phyloP scores from a whole-genome alignment of 2,888 invertebrate genomes.

The Mamestra brassicae region DNA sequence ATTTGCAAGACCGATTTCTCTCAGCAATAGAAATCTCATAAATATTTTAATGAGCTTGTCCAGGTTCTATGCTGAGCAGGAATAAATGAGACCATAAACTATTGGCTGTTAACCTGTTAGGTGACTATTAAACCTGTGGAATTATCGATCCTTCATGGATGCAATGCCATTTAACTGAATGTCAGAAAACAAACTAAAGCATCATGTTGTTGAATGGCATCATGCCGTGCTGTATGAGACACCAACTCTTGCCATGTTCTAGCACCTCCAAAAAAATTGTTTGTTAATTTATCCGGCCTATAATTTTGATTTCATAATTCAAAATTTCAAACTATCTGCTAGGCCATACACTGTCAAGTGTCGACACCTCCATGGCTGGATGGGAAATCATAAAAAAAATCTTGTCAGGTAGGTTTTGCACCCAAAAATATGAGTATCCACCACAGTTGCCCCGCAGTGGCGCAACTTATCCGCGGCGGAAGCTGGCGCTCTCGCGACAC shows the following conservation, averaged over 20 bases:
- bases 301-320: not conserved
- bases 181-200: not conserved
- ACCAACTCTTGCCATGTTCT: not conserved
- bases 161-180: not conserved
- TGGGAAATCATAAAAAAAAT: not conserved
- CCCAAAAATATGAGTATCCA: not conserved
- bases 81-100: conserved; percentile 31
- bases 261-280: not conserved
- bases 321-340: not conserved
- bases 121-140: not conserved
- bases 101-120: conserved; percentile 3
- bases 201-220: not conserved
- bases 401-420: not conserved
- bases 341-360: too few relatives aligned
- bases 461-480: conserved; percentile 69
- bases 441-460: conserved; percentile 50
- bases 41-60: conserved; percentile 32
- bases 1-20: not conserved
- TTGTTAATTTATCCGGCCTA: not conserved
- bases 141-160: not conserved
- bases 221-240: not conserved
- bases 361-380: too few relatives aligned
- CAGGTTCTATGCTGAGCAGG: conserved; percentile 1
- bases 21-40: conserved; percentile 32
- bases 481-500: conserved; percentile 83